Base-by-base conservation (phyloP, 2,797 vertebrate genomes). In the Arnoldichthys spilopterus region DNA sequence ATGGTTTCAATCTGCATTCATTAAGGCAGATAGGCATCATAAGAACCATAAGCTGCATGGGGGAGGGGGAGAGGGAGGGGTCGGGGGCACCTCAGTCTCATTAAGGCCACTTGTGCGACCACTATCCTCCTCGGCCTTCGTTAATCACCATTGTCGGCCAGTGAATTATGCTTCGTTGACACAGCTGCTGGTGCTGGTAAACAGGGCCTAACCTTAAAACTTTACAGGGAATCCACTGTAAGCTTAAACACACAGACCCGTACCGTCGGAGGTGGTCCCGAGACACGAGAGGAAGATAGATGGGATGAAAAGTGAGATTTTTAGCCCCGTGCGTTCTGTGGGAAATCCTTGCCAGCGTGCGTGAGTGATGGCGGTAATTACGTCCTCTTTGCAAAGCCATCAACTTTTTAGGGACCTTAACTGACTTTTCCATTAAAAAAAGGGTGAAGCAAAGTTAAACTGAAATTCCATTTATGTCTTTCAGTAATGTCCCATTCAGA, bases 281-380 rank as follows among this genome's bases (percentile, higher is more conserved):
- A 7, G 62, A 54, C 24, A 3, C 40, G 64, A 37, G 5, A 22
- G 18, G 32, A 77, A 74, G 77, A 82, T 73, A 69, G 72, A 80
- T 80, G 75, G 59, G 15, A 62, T 69, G 53, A 74, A 77, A 77
- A 62, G 45, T 45, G 24, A 85, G 86, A 76, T n/a, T 79, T 78
- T 37, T 40, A 32, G 20, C 87, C 88, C 84, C 85, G 80, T 76
- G 88, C 89, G 87, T 77, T 81, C 51, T 68, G 81, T 85, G 74
- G 82, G 86, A 75, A 79, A 88, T 90, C 87, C 86, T 89, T 89
- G 81, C 59, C 76, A 64, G 72, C 61, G 71, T 54, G 81, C 74
- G 74, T 93, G 91, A 93, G 71, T 88, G 88, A 93, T 93, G 90
- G 86, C 2, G 24, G 89, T 92, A 91, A 93, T 94, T 93, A 93